Evolutionary conservation across 2,113 vertebrate genomes (phyloP), one percentile per base, ranked within the genome.

Genomic region (Carlito syrichta): DNA sequence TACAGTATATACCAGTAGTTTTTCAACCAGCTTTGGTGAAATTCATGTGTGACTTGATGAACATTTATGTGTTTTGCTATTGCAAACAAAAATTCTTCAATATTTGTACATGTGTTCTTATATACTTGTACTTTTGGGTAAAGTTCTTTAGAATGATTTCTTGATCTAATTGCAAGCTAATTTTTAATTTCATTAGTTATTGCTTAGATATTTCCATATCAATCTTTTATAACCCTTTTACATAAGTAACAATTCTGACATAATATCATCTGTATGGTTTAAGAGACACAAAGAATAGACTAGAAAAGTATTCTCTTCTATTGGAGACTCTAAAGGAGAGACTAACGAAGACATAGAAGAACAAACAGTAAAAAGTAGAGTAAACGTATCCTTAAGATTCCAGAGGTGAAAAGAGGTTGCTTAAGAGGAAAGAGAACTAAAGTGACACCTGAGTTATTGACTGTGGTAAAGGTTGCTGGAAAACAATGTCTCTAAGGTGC

Each of bases 391-490:
- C 5, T 73, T 8, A 13, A 56, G 16, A 71, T 83, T 89, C 58
- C 38, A 86, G 56, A 82, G 62, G 11, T 17, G 63, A 69, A 85
- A 71, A 56, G 40, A 86, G 10, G 7, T 56, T 82, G 3, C 54
- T 81, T 92, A 60, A 54, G 89, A 40, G 58, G 27, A n/a, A 50
- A 43, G 30, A 92, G 54, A 94, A 50, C 22, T 68, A 93, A 92
- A 93, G 83, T 82, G 8, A 92, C 38, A 81, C 85, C 11, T 79
- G 79, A 58, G 7, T 88, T 94, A 20, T 82, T n/a, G 63, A 13
- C 35, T 94, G 3, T 79, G 82, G 76, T 78, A 6, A 63, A 84
- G 68, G 91, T 94, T 97, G 71, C 81, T 95, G 93, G 93, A 81
- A 96, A 95, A 92, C 63, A 96, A 12, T 40, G 43, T 90, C 58